These are phyloP conservation scores for Chondrilla cf. caribensis DNA, from an alignment of 37 sponge, comb jelly and placozoan genomes.

Conservation along the genomic window DNA sequence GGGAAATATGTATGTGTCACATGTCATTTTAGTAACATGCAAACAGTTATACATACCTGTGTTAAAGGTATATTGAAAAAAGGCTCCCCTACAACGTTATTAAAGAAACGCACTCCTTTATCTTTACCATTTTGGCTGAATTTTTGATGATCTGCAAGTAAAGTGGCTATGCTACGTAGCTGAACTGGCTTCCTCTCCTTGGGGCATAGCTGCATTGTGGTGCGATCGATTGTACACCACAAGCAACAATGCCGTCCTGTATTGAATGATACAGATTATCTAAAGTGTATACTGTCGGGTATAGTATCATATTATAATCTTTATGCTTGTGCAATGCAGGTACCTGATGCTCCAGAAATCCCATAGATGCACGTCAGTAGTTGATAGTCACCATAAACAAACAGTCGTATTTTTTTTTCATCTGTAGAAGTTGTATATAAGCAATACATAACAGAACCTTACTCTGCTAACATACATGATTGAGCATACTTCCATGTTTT, in stretches of 20 bases:
- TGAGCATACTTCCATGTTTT: conserved; percentile 28
- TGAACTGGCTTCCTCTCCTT: not conserved
- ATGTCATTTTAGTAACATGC: not conserved
- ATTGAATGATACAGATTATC: not conserved
- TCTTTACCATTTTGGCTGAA: not conserved
- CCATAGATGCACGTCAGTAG: conserved; percentile 44
- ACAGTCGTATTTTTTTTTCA: conserved; percentile 18
- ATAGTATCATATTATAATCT: not conserved
- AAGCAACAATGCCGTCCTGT: conserved; percentile 40
- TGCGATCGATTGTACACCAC: conserved; percentile 40
- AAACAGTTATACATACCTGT: not conserved
- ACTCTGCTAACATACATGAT: not conserved
- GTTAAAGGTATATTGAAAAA: not conserved
- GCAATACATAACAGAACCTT: not conserved
- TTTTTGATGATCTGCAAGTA: not conserved
- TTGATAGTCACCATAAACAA: conserved; percentile 54
- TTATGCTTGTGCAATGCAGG: not conserved
- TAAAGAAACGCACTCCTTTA: not conserved
- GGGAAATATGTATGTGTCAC: not conserved
- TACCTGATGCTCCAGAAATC: conserved; percentile 47
- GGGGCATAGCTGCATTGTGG: conserved; percentile 13
- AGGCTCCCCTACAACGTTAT: not conserved
- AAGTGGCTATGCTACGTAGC: not conserved
- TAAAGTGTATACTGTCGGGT: not conserved
- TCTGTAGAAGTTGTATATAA: not conserved